Evolutionary conservation across 64 coral and sea anemone species (phyloP).

Genomic region (Montipora sp.): DNA sequence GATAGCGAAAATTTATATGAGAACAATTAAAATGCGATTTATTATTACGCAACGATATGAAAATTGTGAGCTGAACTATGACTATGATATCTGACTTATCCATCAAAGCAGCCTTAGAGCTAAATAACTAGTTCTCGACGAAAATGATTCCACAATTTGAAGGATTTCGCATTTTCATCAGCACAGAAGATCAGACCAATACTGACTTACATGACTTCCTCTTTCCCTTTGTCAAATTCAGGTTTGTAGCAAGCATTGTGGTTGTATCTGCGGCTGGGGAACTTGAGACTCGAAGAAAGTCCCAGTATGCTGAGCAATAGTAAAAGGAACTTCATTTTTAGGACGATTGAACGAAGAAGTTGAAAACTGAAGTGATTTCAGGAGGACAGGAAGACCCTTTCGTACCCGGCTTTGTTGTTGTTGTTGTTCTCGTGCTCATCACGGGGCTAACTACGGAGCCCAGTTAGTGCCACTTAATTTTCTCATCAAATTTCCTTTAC

Average conservation of each 20-base stretch:
- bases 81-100: no score
- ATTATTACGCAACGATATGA: no score
- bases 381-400: no score
- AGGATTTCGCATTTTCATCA: background rate
- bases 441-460: slow-evolving; percentile 12
- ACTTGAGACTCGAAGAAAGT: slow-evolving; percentile 6
- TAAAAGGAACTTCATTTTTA: slow-evolving; percentile 35
- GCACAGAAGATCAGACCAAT: no score
- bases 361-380: background rate
- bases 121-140: no score
- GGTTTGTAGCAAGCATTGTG: slow-evolving; percentile 48
- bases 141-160: background rate
- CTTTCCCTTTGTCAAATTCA: slow-evolving; percentile 38
- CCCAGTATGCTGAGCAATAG: slow-evolving; percentile 23
- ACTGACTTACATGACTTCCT: slow-evolving; percentile 63
- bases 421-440: slow-evolving; percentile 7
- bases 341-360: background rate
- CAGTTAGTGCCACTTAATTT: no score
- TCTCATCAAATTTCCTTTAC: no score
- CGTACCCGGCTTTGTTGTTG: background rate
- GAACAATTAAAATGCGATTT: no score
- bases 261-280: background rate
- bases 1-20: background rate
- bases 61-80: no score
- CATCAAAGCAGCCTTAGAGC: no score